These are phyloP conservation scores for Pantala flavescens DNA, from an alignment of 1,140 invertebrate species.

Conservation along the genomic window DNA sequence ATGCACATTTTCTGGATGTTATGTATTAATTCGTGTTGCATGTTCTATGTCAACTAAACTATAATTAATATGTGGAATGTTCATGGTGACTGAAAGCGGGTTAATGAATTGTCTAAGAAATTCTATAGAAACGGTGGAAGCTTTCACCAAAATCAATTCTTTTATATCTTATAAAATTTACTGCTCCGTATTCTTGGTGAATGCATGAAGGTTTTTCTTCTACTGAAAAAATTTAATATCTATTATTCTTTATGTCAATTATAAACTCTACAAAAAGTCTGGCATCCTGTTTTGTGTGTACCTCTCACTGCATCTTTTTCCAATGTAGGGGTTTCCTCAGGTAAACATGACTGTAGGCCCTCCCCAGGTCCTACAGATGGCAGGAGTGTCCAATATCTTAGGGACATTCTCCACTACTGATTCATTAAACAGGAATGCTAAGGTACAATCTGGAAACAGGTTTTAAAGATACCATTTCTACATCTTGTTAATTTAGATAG, in stretches of 20 bases:
- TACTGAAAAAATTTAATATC: constrained; percentile 10
- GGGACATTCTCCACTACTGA: constrained; percentile 19
- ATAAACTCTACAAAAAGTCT: neutral
- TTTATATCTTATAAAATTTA: neutral
- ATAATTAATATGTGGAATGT: neutral
- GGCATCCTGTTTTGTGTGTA: constrained; percentile 6
- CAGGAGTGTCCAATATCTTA: constrained; percentile 12
- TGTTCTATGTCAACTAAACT: neutral
- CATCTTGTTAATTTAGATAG: neutral
- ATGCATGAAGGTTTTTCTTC: neutral
- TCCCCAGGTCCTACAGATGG: constrained; percentile 19
- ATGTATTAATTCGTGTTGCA: neutral
- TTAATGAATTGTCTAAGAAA: neutral
- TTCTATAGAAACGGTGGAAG: neutral
- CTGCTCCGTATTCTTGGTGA: neutral
- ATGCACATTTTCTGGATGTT: no score
- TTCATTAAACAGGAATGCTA: constrained; percentile 20
- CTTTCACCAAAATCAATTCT: neutral
- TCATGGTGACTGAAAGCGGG: neutral
- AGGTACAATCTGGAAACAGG: constrained; percentile 18
- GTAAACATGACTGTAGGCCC: constrained; percentile 20
- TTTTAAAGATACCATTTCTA: neutral
- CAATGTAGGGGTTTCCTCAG: constrained; percentile 20
- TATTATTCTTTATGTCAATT: constrained; percentile 3
- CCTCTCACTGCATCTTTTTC: constrained; percentile 11